phyloP scores from a whole-genome alignment of 92 coral and sea anemone species.

The Porites evermanni region DNA sequence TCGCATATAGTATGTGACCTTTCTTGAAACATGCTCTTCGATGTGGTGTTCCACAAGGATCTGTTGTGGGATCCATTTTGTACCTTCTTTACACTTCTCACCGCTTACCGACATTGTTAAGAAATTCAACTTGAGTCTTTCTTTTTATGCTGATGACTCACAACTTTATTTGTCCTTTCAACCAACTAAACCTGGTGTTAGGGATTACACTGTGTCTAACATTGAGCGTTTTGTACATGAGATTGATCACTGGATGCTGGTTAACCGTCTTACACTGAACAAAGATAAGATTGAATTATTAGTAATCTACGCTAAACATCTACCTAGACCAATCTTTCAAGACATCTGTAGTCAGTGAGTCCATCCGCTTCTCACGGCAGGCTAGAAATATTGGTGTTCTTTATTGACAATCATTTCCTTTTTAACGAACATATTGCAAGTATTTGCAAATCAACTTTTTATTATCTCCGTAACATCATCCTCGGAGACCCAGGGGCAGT shows the following conservation, averaged over 20 bases:
- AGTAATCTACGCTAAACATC: neutral
- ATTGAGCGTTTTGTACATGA: neutral
- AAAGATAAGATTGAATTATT: neutral
- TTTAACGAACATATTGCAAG: too few relatives aligned
- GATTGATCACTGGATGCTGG: conserved; percentile 11
- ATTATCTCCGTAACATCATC: too few relatives aligned
- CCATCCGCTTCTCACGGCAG: too few relatives aligned
- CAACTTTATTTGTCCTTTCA: neutral
- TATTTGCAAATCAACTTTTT: too few relatives aligned
- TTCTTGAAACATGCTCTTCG: neutral
- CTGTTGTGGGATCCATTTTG: neutral
- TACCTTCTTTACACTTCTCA: neutral
- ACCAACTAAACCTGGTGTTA: neutral
- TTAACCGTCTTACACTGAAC: neutral
- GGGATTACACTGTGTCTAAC: neutral
- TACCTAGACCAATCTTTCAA: too few relatives aligned
- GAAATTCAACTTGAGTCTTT: neutral
- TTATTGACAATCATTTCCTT: too few relatives aligned
- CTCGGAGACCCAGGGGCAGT: too few relatives aligned
- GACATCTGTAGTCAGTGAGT: too few relatives aligned
- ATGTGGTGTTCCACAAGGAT: neutral
- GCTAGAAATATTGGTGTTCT: too few relatives aligned
- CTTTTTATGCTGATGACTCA: neutral
- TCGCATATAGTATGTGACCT: neutral
- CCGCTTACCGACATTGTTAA: neutral